Evolutionary conservation across 2,888 invertebrate genomes (phyloP), one percentile per base, ranked within the genome.

Genomic region (Trachelus stipa): DNA sequence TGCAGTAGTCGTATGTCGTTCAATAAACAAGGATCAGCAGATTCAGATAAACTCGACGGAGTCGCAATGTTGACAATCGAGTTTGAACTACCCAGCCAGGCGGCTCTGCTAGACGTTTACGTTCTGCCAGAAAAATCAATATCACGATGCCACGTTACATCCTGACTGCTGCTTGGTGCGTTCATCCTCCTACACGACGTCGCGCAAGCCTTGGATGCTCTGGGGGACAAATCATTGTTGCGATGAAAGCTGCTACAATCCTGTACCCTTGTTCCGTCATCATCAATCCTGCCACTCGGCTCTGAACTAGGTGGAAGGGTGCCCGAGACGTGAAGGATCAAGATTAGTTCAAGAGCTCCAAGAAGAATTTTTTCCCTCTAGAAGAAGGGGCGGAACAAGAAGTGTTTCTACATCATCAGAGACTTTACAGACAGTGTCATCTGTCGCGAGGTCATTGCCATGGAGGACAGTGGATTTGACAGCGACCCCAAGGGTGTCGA

Each of bases 381-480:
- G 40, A 6, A 40, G 40, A 40, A 4, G 40, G 15, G 15, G 40
- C 1, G 4, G 40, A 40, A 40, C 15, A 23, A 56, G 56, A 56
- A 15, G 37, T 37, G 15, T 37, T 56, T 56, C 23, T 23, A 56
- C 23, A 1, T 56, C 56, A 23, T 56, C 56, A 56, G 1, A 56
- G 56, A 56, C 23, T 9, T 56, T 23, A 56, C 23, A 9, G 56
- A 37, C 37, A 56, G 56, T 23, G 23, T 56, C 56, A 23, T 56
- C 56, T 23, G 56, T 56, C 23, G 56, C 23, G 56, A 40, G 40
- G 2, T 56, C 23, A 23, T 56, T 56, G 23, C 56, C 9, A 91
- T 92, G 91, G 92, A 92, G 86, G 92, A 92, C 84, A 92, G 92
- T 82, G 92, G 92, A 73, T 92, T 92, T 83, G 92, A 92, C 79